These are phyloP conservation scores for Melitaea cinxia DNA, from an alignment of 1,140 invertebrate genomes.

Conservation along the genomic window DNA sequence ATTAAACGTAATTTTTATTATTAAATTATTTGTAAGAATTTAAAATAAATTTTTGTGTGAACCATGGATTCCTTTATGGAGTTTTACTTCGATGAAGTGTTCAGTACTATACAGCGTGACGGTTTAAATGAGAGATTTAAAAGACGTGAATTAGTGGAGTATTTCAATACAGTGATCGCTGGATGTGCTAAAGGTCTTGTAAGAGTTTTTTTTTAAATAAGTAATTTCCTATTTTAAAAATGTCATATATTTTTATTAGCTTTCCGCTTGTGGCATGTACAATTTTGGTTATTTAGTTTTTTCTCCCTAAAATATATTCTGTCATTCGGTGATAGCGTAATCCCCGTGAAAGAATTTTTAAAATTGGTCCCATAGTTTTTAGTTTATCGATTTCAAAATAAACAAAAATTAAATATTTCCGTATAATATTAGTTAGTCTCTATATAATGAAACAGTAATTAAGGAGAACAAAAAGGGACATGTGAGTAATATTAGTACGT, in stretches of 20 bases:
- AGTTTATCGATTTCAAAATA: too few relatives aligned
- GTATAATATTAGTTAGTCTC: too few relatives aligned
- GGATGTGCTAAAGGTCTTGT: constrained; percentile 84
- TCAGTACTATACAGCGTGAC: constrained; percentile 84
- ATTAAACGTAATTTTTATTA: not conserved
- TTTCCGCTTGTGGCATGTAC: too few relatives aligned
- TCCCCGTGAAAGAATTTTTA: too few relatives aligned
- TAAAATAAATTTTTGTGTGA: constrained; percentile 26
- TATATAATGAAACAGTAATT: too few relatives aligned
- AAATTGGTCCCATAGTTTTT: too few relatives aligned
- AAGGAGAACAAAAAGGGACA: not conserved
- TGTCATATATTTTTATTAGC: too few relatives aligned
- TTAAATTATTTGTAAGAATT: not conserved
- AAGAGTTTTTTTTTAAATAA: not conserved
- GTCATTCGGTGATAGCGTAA: too few relatives aligned
- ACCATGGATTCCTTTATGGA: constrained; percentile 86
- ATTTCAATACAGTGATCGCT: constrained; percentile 87
- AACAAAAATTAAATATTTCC: too few relatives aligned
- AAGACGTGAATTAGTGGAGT: constrained; percentile 84
- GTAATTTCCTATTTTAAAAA: too few relatives aligned
- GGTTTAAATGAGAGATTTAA: constrained; percentile 84
- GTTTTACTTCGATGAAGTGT: constrained; percentile 86
- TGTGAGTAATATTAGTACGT: not conserved
- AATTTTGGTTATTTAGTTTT: too few relatives aligned
- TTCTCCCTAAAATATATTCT: too few relatives aligned